These are phyloP conservation scores for Chondrilla cf. caribensis DNA, from an alignment of 37 sponge, comb jelly and placozoan species.

Conservation along the genomic window DNA sequence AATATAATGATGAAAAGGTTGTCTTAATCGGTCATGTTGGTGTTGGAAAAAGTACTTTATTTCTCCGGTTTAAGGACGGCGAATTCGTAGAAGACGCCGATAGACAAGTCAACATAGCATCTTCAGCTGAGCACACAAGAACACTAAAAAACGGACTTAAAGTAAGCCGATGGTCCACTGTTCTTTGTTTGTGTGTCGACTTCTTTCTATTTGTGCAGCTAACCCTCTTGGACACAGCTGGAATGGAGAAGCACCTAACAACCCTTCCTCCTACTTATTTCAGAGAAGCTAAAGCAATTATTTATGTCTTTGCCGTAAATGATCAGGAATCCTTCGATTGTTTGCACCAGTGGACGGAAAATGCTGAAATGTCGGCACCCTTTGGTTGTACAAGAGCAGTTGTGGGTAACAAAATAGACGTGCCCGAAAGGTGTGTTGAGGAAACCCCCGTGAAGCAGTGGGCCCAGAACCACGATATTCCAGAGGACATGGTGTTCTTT, in stretches of 20 bases:
- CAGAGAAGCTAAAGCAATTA: slow-evolving; percentile 49
- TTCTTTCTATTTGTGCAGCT: slow-evolving; percentile 32
- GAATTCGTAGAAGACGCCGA: slow-evolving; percentile 27
- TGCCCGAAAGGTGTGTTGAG: slow-evolving; percentile 21
- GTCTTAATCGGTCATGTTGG: slow-evolving; percentile 57
- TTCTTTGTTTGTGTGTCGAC: background rate
- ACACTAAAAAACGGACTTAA: background rate
- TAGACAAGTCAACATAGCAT: background rate
- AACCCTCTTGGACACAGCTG: slow-evolving; percentile 72
- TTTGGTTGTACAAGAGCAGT: slow-evolving; percentile 10
- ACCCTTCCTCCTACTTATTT: slow-evolving; percentile 77
- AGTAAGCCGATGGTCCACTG: background rate
- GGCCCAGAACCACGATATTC: slow-evolving; percentile 33
- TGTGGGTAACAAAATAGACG: slow-evolving; percentile 62
- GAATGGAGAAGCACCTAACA: slow-evolving; percentile 57
- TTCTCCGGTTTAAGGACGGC: slow-evolving; percentile 50
- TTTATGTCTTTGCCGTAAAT: slow-evolving; percentile 53
- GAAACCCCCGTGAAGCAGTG: slow-evolving; percentile 3
- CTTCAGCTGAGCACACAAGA: background rate
- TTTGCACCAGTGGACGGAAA: slow-evolving; percentile 47
- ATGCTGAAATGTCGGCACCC: slow-evolving; percentile 2
- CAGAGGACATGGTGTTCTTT: slow-evolving; percentile 34
- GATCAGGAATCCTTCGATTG: slow-evolving; percentile 28
- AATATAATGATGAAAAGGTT: slow-evolving; percentile 40
- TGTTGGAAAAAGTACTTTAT: slow-evolving; percentile 65